A percentile compares a stretch with the other conserved stretches of the same genome.
phyloP scores from a whole-genome alignment of 23 tunicate species.

The Trididemnum miniatum region DNA sequence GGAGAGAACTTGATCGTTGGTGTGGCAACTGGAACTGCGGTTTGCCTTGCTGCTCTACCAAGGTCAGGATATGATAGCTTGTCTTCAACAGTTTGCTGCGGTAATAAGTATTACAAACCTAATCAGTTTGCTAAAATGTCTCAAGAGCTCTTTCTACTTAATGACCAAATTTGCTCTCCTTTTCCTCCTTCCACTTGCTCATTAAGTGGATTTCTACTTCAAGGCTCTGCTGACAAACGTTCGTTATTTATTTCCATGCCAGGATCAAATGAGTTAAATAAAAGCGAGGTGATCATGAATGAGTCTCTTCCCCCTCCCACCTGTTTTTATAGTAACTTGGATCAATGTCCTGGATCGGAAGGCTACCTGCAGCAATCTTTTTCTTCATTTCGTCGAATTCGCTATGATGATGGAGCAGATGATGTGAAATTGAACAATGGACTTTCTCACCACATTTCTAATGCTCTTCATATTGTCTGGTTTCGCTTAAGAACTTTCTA shows the following conservation, averaged over 20 bases:
- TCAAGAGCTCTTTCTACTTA: no score
- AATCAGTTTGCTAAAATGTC: no score
- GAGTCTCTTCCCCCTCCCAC: conserved; percentile 71
- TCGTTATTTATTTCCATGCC: no score
- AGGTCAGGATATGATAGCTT: no score
- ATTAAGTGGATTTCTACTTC: no score
- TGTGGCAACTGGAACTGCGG: conserved; percentile 74
- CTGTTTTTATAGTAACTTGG: conserved; percentile 59
- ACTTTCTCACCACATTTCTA: conserved; percentile 16
- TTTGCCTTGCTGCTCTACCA: conserved; percentile 72
- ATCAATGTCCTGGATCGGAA: conserved; percentile 55
- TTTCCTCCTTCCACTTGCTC: no score
- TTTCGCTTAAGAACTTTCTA: conserved; percentile 40
- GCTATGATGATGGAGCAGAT: conserved; percentile 61
- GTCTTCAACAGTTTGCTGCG: not conserved
- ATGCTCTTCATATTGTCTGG: conserved; percentile 43
- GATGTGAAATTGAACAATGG: conserved; percentile 53
- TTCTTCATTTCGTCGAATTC: conserved; percentile 58
- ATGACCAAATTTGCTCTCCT: no score
- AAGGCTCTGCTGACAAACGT: no score
- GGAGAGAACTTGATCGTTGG: conserved; percentile 86
- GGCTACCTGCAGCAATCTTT: conserved; percentile 44
- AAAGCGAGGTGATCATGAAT: no score
- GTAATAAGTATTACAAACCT: not conserved
- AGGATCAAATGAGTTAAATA: no score